These are phyloP conservation scores for Molorchus minor DNA, from an alignment of 2,888 invertebrate genomes.

Conservation along the genomic window DNA sequence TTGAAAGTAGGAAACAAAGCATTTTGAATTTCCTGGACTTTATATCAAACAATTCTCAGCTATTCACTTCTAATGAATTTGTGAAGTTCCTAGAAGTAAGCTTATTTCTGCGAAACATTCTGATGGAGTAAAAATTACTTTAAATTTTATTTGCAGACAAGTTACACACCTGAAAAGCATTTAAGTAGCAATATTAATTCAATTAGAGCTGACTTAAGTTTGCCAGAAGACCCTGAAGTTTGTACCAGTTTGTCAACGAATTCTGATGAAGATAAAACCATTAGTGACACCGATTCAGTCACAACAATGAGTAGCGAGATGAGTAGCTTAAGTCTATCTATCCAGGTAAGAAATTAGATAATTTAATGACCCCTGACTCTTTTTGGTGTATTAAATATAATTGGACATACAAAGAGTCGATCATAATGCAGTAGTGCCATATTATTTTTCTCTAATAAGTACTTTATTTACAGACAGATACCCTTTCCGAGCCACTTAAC, in stretches of 20 bases:
- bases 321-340: constrained; percentile 61
- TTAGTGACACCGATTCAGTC: constrained; percentile 62
- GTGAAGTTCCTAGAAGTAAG: constrained; percentile 81
- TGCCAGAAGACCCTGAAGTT: constrained; percentile 59
- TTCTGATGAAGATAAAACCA: constrained; percentile 59
- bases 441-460: too few species aligned
- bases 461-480: constrained; percentile 29
- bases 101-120: constrained; percentile 65
- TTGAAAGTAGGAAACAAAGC: constrained; percentile 78
- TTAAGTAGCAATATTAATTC: constrained; percentile 56
- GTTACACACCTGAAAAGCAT: constrained; percentile 57
- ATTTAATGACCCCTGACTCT: too few species aligned
- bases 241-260: constrained; percentile 48
- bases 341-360: constrained; percentile 30
- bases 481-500: constrained; percentile 16
- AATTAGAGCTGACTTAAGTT: constrained; percentile 58
- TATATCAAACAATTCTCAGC: constrained; percentile 75
- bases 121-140: constrained; percentile 81
- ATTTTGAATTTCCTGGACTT: constrained; percentile 81
- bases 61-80: constrained; percentile 84
- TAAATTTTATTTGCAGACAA: constrained; percentile 59
- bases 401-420: too few species aligned
- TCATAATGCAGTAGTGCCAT: too few species aligned
- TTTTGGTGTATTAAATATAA: too few species aligned
- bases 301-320: constrained; percentile 78